Base-by-base conservation (phyloP, 2,113 vertebrate species). In the Pelecanus crispus region DNA sequence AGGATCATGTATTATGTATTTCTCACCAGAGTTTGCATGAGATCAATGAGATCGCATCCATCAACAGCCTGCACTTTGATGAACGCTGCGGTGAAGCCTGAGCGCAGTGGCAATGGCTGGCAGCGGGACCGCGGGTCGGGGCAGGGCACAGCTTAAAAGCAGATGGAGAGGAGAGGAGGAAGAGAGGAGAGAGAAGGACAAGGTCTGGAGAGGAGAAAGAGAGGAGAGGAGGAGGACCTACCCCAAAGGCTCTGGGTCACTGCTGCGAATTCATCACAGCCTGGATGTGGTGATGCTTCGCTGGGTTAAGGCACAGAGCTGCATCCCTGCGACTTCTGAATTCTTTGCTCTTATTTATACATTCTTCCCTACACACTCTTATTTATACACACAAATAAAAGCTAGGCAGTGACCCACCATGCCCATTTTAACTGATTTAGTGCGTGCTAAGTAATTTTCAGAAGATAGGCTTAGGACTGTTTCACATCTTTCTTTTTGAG, bases 61-160 rank as follows among this genome's bases (percentile, higher is more conserved):
- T 29, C 66, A 28, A 5, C 67, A 52, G 58, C 38, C 14, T 0
- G 44, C 34, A 47, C 86, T 77, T 73, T 56, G 88, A 73, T 26
- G 68, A 70, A 18, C 2, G 0, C 40, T 0, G 3, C 0, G 1
- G 74, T 21, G 32, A 36, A 70, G 40, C 32, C 62, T 2, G 44
- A 21, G 40, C 4, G 20, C 38, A 8, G 8, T 3, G 32, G 66
- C 55, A 22, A 20, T 5, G 61, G 21, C 62, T 67, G 68, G 13
- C 31, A 58, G 22, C 9, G 2, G 52, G 36, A 50, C 36, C 0
- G 1, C 0, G 3, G 45, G 34, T 3, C 8, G 6, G 62, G 61
- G 25, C 68, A 78, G 55, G 72, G 31, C 14, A 5, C 13, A 44
- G 49, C 68, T 24, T 10, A 19, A 36, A 34, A 38, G 75, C 66